Base-by-base conservation (phyloP, 2,888 invertebrate species). In the Steinernema scapterisci region DNA sequence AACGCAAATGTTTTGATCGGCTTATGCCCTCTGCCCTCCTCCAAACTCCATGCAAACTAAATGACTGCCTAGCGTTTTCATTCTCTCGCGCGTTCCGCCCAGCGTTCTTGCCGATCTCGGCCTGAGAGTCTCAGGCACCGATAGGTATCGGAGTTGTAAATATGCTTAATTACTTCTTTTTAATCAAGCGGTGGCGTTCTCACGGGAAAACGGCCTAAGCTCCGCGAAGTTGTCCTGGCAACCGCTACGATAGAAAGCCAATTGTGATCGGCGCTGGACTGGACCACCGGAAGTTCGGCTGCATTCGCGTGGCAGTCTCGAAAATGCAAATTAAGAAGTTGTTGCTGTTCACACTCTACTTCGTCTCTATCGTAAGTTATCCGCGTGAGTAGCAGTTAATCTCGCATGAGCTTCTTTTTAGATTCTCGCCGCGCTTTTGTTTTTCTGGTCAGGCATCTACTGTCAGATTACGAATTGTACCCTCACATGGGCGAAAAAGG, bases 361-460 rank as follows among this genome's bases (percentile, higher is more conserved):
- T 77, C 3, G n/a, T 79, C 6, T 82, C 82, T 9, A 78, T 79
- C 9, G 82, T 80, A 48, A 74, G 82, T 74, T 43, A 13, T n/a
- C 27, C 5, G 38, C 38, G 38, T 38, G 38, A 38, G 38, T 38
- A n/a, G 44, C 45, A 11, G 25, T 9, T 43, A 45, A 43, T 7
- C 19, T 11, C 1, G 1, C 45, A 0, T 9, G 3, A 6, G 38
- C 38, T 9, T 43, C 21, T 19, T 78, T 81, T 75, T 71, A 82
- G 84, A 25, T 79, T 1, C 78, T 84, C 44, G 80, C 83, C 11
- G 56, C 75, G 13, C 76, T 82, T 23, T 75, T 84, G 9, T 78
- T 84, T 73, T 83, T 81, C 71, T 75, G 79, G 75, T 77, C 79
- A 31, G 77, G 77, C 7, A 54, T 84, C 21, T 84, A 84, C 71